Evolutionary conservation across 1,140 invertebrate genomes (phyloP).

Genomic region (Drosophila carrolli): DNA sequence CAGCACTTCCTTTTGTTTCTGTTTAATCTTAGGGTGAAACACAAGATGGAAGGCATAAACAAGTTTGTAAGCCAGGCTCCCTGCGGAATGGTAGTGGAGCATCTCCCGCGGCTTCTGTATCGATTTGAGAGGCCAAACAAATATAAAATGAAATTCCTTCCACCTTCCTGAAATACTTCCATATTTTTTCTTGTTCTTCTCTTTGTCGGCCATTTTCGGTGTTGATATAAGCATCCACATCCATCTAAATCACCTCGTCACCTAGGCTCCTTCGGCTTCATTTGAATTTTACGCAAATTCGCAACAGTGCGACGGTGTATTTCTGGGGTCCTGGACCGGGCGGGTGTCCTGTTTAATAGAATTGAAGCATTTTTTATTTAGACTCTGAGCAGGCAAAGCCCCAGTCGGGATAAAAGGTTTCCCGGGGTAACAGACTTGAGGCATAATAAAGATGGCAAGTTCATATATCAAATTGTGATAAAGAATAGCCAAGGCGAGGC

Average conservation of each 20-base stretch:
- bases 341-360: constrained; percentile 55
- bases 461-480: constrained; percentile 57
- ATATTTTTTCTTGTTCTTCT: constrained; percentile 21
- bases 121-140: constrained; percentile 39
- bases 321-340: constrained; percentile 17
- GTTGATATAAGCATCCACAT: constrained; percentile 53
- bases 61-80: constrained; percentile 54
- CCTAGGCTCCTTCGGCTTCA: constrained; percentile 37
- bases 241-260: constrained; percentile 49
- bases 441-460: constrained; percentile 55
- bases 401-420: constrained; percentile 56
- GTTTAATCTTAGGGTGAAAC: constrained; percentile 17
- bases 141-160: constrained; percentile 36
- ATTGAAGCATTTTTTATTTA: constrained; percentile 70
- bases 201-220: constrained; percentile 16
- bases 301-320: constrained; percentile 30
- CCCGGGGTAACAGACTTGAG: constrained; percentile 52
- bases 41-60: constrained; percentile 42
- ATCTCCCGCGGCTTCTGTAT: constrained; percentile 26
- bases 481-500: constrained; percentile 2
- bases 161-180: constrained; percentile 23
- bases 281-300: constrained; percentile 73
- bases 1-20: constrained; percentile 9
- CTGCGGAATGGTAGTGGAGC: constrained; percentile 14
- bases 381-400: constrained; percentile 29